Percentiles rank a stretch among this genome's conserved stretches.
Conservation (phyloP, 2,797 vertebrate species). For the Otolemur crassicaudatus region DNA sequence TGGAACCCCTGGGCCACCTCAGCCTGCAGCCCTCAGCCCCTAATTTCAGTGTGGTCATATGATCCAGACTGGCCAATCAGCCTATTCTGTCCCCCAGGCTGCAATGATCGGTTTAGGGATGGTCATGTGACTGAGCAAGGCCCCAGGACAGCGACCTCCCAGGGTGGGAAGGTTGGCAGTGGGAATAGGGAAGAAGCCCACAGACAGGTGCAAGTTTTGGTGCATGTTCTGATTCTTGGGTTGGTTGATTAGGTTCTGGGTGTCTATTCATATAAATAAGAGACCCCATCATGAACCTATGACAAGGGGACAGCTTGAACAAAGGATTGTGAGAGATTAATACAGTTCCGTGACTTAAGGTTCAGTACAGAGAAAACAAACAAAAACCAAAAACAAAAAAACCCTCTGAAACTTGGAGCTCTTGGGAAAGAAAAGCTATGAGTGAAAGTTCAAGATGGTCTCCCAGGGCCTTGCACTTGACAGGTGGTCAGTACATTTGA, state of each 20-base stretch:
- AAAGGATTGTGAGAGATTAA: background rate
- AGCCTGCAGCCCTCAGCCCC: background rate
- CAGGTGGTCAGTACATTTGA: rapidly evolving
- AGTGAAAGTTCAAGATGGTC: background rate
- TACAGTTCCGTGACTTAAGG: background rate
- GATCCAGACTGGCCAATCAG: background rate
- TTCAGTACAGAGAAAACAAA: background rate
- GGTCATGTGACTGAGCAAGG: background rate
- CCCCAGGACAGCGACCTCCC: background rate
- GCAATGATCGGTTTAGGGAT: background rate
- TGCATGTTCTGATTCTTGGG: background rate
- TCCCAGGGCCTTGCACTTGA: rapidly evolving
- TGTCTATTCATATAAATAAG: background rate
- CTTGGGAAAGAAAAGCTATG: background rate
- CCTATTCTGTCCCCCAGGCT: background rate
- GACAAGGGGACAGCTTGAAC: background rate
- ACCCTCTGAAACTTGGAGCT: background rate
- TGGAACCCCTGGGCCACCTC: background rate
- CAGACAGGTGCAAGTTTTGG: background rate
- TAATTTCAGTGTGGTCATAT: background rate
- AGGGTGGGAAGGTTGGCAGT: no score
- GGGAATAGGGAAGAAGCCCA: background rate
- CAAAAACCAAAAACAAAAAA: no score
- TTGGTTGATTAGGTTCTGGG: no score
- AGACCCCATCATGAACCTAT: background rate